Evolutionary conservation across 2,888 invertebrate genomes (phyloP), one percentile per base, ranked within the genome.

Genomic region (Conchocele bisecta): DNA sequence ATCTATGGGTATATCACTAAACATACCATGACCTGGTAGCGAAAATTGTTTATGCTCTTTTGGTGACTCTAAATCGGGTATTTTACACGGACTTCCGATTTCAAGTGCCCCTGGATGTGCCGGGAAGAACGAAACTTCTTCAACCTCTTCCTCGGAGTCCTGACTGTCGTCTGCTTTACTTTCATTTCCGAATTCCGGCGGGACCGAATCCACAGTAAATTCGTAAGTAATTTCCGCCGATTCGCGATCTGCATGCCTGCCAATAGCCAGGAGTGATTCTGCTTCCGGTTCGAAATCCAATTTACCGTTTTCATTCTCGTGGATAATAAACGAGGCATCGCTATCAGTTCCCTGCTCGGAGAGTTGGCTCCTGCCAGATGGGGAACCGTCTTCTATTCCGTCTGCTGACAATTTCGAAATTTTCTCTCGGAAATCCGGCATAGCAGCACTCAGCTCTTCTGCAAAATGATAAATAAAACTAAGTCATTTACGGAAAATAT

Each of bases 151-250:
- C 17, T 48, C 48, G 15, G 48, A n/a, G 3, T 48, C 48, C 31
- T 48, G 28, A 54, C 33, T 33, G 29, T 71, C 46, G n/a, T n/a
- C n/a, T n/a, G n/a, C n/a, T n/a, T n/a, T n/a, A n/a, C n/a, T n/a
- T 2, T 65, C 35, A 37, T 60, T 70, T 31, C 72, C 72, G 48
- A 79, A 81, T 17, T 78, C 79, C 9, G 79, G 60, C 0, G 84
- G 81, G 9, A 76, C 82, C 0, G 76, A n/a, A 31, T 79, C 78
- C 1, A 83, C 42, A 9, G 67, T 81, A 41, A 82, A 83, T 46
- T 79, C 68, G 48, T 83, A 82, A 0, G 83, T 83, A 17, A 84
- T 84, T 65, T 83, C 83, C 9, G 82, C 70, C 2, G 78, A 71
- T 22, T 81, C 82, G 44, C 65, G 46, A 31, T 69, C 65, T 6